Base-by-base conservation (phyloP, 1,140 invertebrate species). In the Macrobrachium rosenbergii region DNA sequence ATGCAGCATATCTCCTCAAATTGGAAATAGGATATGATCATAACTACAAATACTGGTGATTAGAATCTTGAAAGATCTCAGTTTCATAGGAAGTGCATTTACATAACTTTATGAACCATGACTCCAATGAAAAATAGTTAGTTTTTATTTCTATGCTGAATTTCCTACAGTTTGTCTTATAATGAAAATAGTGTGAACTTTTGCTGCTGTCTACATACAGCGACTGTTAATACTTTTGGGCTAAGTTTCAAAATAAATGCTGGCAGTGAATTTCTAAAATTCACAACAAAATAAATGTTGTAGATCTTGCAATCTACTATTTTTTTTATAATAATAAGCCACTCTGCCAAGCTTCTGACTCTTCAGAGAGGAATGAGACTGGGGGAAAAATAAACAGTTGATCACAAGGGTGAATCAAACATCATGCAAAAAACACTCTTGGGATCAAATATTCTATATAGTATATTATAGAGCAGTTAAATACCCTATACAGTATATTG, bases 311-410 rank as follows among this genome's bases (percentile, higher is more conserved):
- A 52, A 52, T 52, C 52, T 67, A 37, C 45, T 17, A 81, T 69
- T n/a, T 63, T 77, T 72, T 64, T 84, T 84, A 67, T 21, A 23
- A 77, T 67, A 84, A 63, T 84, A 77, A 77, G 83, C 83, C 83
- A 84, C 75, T 84, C 83, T 84, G 83, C 83, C 83, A 84, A 84
- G 83, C 83, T 77, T 84, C 79, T 77, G 75, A 84, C 75, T 84
- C 75, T 84, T 62, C 83, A 84, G 83, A 78, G 83, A 84, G 83
- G 83, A 73, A 76, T 63, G 63, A 84, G 76, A 84, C 63, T 58
- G 69, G n/a, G 63, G 69, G n/a, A 58, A 84, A 84, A 84, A 84
- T 84, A 84, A 84, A 78, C 73, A 84, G 75, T 73, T 84, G 59
- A 78, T 84, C 63, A 84, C 76, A 77, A 63, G 75, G 82, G 37